These are phyloP conservation scores for Neodiprion lecontei DNA, from an alignment of 1,140 invertebrate species.

Conservation along the genomic window DNA sequence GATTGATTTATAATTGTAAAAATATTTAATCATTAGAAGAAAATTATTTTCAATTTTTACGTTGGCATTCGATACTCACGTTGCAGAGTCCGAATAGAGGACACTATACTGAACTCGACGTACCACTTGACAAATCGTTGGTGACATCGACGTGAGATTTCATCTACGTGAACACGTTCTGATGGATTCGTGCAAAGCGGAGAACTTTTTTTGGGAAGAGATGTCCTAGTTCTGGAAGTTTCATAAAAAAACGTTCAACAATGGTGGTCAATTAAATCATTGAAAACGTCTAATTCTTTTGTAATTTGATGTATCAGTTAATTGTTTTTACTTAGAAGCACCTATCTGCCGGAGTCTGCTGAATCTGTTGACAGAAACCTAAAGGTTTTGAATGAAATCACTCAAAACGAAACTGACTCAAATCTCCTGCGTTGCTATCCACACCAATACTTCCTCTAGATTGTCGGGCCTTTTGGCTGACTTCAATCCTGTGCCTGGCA, in stretches of 20 bases:
- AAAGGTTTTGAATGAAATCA: slow-evolving; percentile 10
- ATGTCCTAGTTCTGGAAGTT: slow-evolving; percentile 34
- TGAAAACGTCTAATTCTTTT: neutral
- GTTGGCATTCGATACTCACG: neutral
- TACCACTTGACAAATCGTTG: slow-evolving; percentile 59
- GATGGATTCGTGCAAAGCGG: slow-evolving; percentile 70
- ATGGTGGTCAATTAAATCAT: neutral
- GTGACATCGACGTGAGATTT: slow-evolving; percentile 68
- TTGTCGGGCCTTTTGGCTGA: too few relatives aligned
- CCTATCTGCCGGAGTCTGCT: slow-evolving; percentile 31
- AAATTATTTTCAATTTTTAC: neutral
- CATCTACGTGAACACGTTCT: slow-evolving; percentile 68
- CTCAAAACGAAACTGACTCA: neutral
- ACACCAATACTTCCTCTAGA: neutral
- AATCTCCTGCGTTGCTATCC: neutral
- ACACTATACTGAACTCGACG: slow-evolving; percentile 27
- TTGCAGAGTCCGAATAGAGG: neutral
- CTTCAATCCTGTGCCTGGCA: neutral
- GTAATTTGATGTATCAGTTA: slow-evolving; percentile 20
- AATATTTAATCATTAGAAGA: neutral
- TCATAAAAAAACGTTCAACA: neutral
- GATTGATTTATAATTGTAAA: slow-evolving; percentile 20
- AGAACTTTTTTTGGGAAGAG: slow-evolving; percentile 62
- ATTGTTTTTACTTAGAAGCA: slow-evolving; percentile 28
- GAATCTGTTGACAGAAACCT: slow-evolving; percentile 28